phyloP scores from a whole-genome alignment of 2,888 invertebrate genomes.

The Ethmia dodecea region DNA sequence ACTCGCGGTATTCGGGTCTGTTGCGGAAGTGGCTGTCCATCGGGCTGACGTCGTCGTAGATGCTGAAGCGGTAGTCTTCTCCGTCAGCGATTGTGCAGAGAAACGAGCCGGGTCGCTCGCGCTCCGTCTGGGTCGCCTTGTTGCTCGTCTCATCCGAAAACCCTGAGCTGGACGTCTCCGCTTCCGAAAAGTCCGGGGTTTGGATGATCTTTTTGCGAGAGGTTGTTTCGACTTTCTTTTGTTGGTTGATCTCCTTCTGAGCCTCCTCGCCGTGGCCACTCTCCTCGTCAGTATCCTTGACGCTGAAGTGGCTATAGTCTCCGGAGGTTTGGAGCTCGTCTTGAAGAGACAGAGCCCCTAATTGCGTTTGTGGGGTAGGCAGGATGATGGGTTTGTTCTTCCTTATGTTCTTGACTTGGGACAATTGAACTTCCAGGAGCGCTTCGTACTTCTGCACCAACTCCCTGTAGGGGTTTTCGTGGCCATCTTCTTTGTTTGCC shows the following conservation, averaged over 20 bases:
- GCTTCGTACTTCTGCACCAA: constrained; percentile 92
- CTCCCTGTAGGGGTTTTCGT: constrained; percentile 85
- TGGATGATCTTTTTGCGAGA: constrained; percentile 79
- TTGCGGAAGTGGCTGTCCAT: constrained; percentile 90
- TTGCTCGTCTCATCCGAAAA: constrained; percentile 91
- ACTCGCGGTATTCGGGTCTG: constrained; percentile 87
- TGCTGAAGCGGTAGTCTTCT: constrained; percentile 90
- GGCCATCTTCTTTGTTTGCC: constrained; percentile 71
- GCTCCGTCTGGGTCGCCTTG: constrained; percentile 89
- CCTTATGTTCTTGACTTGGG: constrained; percentile 74
- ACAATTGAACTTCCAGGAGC: constrained; percentile 85
- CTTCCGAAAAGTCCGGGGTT: constrained; percentile 91
- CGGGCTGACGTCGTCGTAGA: constrained; percentile 87
- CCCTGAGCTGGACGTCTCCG: constrained; percentile 90
- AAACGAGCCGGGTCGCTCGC: constrained; percentile 86
- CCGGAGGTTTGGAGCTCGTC: constrained; percentile 87
- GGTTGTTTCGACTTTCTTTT: constrained; percentile 57
- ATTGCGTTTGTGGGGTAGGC: constrained; percentile 46
- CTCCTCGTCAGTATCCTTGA: constrained; percentile 81
- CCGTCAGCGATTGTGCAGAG: constrained; percentile 91
- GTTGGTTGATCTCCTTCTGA: constrained; percentile 66
- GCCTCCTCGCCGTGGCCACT: constrained; percentile 79
- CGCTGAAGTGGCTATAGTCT: constrained; percentile 81
- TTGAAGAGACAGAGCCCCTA: constrained; percentile 76
- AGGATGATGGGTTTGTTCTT: constrained; percentile 49